These are phyloP conservation scores for Allygus modestus DNA, from an alignment of 2,888 invertebrate genomes.

Conservation along the genomic window DNA sequence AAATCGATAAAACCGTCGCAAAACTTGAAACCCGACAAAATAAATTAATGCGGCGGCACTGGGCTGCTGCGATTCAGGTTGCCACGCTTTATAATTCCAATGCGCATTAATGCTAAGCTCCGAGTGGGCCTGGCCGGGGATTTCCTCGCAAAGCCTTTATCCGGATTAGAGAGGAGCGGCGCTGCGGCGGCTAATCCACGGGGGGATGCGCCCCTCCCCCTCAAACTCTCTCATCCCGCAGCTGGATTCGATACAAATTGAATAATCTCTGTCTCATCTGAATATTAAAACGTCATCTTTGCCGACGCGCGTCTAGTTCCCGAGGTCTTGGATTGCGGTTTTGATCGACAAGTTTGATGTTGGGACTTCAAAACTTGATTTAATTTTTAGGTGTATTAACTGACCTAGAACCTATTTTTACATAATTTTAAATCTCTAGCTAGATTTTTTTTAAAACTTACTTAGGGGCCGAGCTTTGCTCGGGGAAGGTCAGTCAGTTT, in stretches of 20 bases:
- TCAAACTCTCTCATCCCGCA: constrained; percentile 29
- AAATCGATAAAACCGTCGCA: background rate
- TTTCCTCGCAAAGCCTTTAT: constrained; percentile 67
- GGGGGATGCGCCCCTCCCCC: constrained; percentile 21
- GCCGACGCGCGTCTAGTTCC: background rate
- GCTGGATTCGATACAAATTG: constrained; percentile 64
- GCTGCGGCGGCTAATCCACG: constrained; percentile 65
- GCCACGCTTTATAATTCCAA: constrained; percentile 66
- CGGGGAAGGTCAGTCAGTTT: too few species aligned
- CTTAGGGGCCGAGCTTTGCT: too few species aligned
- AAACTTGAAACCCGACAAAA: constrained; percentile 63
- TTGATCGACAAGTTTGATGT: background rate
- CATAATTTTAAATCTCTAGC: too few species aligned
- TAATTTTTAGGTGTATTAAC: too few species aligned
- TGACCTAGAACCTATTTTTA: too few species aligned
- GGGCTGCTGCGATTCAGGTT: constrained; percentile 61
- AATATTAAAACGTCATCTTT: constrained; percentile 59
- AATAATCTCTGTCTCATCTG: constrained; percentile 60
- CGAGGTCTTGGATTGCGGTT: background rate
- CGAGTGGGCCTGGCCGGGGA: constrained; percentile 60
- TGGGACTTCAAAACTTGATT: too few species aligned
- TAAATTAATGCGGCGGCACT: constrained; percentile 61
- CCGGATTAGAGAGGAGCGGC: constrained; percentile 66
- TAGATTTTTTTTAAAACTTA: too few species aligned
- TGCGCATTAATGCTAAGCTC: constrained; percentile 65